phyloP scores from a whole-genome alignment of 1,140 invertebrate genomes.

The Trachelipus rathkii region DNA sequence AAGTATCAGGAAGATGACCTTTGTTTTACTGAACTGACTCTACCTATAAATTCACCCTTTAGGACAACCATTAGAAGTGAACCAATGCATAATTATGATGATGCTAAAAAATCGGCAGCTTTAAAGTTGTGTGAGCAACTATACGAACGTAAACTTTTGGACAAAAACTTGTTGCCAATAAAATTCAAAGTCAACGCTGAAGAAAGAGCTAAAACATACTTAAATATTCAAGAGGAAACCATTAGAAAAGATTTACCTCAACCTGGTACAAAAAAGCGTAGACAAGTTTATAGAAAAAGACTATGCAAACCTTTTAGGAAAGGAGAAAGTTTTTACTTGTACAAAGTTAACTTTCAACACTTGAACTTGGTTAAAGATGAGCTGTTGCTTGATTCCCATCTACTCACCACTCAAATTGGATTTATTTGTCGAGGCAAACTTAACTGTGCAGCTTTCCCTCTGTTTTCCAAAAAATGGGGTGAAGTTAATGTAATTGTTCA shows the following conservation, averaged over 20 bases:
- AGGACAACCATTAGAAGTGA: conserved; percentile 14
- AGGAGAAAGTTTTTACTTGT: background rate
- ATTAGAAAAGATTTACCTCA: conserved; percentile 1
- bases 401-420: conserved; percentile 14
- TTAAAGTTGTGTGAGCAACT: conserved; percentile 31
- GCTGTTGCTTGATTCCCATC: background rate
- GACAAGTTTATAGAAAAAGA: conserved; percentile 30
- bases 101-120: conserved; percentile 40
- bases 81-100: conserved; percentile 31
- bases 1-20: background rate
- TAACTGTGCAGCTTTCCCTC: conserved; percentile 26
- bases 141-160: conserved; percentile 32
- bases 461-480: conserved; percentile 37
- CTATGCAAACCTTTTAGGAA: conserved; percentile 25
- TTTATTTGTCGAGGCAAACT: conserved; percentile 20
- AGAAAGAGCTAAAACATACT: conserved; percentile 13
- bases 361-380: background rate
- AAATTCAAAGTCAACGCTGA: conserved; percentile 12
- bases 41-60: conserved; percentile 33
- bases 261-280: conserved; percentile 34
- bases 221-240: conserved; percentile 26
- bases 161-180: conserved; percentile 31
- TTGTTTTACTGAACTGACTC: conserved; percentile 14
- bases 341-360: conserved; percentile 19
- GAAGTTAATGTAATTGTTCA: conserved; percentile 28